Percentiles rank a stretch among this genome's conserved stretches.
Evolutionary conservation across 2,888 invertebrate genomes (phyloP).

Genomic region (Drosophila pegasa): DNA sequence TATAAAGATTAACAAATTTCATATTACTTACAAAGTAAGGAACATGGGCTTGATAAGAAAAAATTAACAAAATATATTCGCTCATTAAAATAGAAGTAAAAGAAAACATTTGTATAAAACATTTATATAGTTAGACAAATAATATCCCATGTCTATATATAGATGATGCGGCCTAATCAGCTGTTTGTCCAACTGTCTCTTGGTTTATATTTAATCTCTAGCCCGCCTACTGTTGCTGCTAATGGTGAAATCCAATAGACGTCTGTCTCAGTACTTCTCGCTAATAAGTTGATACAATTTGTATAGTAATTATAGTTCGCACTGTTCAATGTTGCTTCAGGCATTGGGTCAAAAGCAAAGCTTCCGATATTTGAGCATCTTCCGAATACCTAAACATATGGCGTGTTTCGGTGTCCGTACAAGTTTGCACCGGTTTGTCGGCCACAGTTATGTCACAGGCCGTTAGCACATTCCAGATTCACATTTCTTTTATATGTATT

Average conservation of each 20-base stretch:
- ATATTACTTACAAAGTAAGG: too few relatives aligned
- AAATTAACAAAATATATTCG: too few relatives aligned
- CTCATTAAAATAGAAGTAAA: too few relatives aligned
- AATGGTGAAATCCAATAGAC: constrained; percentile 58
- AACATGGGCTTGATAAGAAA: too few relatives aligned
- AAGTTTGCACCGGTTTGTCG: constrained; percentile 31
- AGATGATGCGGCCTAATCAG: neutral
- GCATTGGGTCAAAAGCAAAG: neutral
- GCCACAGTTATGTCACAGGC: constrained; percentile 55
- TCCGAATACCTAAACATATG: constrained; percentile 30
- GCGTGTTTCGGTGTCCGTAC: constrained; percentile 35
- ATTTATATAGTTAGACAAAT: too few relatives aligned
- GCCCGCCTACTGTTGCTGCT: constrained; percentile 34
- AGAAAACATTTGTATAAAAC: too few relatives aligned
- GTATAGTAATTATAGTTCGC: constrained; percentile 22
- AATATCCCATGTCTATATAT: too few relatives aligned
- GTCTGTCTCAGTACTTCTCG: constrained; percentile 2
- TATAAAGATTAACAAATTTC: too few relatives aligned
- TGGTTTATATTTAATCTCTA: constrained; percentile 13
- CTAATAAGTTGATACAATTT: constrained; percentile 57
- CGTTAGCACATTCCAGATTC: constrained; percentile 41
- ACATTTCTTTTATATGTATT: constrained; percentile 13
- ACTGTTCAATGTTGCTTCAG: constrained; percentile 2
- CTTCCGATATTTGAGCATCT: neutral
- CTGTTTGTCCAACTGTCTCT: constrained; percentile 42